Percentiles rank a stretch among this genome's conserved stretches.
Evolutionary conservation across 2,113 vertebrate genomes (phyloP).

Genomic region (Tricholaema leucomelas): DNA sequence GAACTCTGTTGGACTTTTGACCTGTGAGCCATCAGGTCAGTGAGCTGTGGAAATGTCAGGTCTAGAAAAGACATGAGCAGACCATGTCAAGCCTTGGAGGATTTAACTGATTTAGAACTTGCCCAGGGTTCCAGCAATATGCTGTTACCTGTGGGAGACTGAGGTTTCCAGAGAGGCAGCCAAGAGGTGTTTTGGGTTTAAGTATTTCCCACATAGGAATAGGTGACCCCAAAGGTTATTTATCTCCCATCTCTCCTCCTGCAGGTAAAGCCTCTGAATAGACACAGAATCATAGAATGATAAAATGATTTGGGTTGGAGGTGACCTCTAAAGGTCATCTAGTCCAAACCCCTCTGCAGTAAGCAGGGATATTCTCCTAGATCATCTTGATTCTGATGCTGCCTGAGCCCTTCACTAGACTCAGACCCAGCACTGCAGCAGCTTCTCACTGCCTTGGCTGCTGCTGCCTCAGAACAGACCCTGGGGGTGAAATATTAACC

Average conservation of each 20-base stretch:
- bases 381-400: background rate
- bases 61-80: fast-evolving
- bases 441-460: background rate
- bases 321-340: too few relatives aligned
- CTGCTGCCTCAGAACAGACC: background rate
- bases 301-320: too few relatives aligned
- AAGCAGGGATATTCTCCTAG: too few relatives aligned
- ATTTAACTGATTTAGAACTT: fast-evolving
- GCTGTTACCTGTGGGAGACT: background rate
- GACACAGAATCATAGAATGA: too few relatives aligned
- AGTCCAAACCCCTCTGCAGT: too few relatives aligned
- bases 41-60: background rate
- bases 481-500: background rate
- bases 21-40: background rate
- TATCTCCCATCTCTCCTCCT: background rate
- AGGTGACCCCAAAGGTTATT: background rate
- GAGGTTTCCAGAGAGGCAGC: background rate
- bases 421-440: background rate
- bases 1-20: background rate
- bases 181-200: background rate
- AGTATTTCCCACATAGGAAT: background rate
- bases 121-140: background rate
- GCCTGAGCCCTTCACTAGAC: background rate
- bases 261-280: background rate
- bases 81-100: too few relatives aligned